Evolutionary conservation across 2,797 vertebrate genomes (phyloP).

Genomic region (Eupleurogrammus muticus): DNA sequence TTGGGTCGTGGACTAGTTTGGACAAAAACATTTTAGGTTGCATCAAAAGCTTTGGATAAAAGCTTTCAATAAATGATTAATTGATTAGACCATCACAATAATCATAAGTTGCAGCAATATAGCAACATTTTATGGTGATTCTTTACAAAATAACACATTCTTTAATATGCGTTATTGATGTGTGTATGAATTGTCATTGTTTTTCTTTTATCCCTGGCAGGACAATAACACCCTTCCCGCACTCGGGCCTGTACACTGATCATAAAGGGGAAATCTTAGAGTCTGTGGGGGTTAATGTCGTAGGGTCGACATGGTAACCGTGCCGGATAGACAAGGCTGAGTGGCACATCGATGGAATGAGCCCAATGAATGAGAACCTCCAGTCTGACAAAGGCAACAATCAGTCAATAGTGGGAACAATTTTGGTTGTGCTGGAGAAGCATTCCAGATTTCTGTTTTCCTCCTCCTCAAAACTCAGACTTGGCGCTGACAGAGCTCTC

Average conservation of each 20-base stretch:
- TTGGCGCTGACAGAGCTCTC: constrained; percentile 95
- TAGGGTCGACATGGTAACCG: background rate
- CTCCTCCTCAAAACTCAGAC: constrained; percentile 83
- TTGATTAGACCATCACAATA: too few species aligned
- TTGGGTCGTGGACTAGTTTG: too few species aligned
- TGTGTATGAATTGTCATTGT: too few species aligned
- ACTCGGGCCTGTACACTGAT: background rate
- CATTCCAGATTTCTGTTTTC: background rate
- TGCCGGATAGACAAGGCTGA: background rate
- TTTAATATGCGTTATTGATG: too few species aligned
- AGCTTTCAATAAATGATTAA: too few species aligned
- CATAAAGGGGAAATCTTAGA: background rate
- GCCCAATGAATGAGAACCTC: background rate
- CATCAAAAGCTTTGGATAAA: too few species aligned
- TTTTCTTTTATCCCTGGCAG: too few species aligned
- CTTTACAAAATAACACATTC: too few species aligned
- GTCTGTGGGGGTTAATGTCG: background rate
- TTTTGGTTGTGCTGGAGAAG: constrained; percentile 3
- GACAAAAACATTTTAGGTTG: too few species aligned
- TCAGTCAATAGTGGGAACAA: background rate
- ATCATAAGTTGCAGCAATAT: too few species aligned
- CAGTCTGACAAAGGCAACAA: background rate
- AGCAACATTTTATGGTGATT: too few species aligned
- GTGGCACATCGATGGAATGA: background rate
- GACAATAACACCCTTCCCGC: background rate